Base-by-base conservation (phyloP, 1,140 invertebrate species). In the Himalopsyche phryganea region DNA sequence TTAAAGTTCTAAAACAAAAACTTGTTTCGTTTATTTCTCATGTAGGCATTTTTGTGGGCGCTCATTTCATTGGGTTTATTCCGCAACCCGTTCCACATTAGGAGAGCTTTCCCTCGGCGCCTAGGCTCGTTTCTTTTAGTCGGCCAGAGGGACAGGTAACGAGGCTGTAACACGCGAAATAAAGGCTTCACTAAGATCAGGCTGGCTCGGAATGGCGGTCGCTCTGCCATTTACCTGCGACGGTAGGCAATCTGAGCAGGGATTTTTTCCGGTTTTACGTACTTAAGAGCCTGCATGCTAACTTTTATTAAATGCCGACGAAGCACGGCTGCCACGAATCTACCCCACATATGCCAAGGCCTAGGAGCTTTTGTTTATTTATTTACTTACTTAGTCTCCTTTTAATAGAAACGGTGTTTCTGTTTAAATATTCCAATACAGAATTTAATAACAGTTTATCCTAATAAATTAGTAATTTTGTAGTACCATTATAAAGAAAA, bases 101-200 rank as follows among this genome's bases (percentile, higher is more conserved):
- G 50, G 41, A 41, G 50, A 41, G 41, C 38, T 28, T 40, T 53
- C 42, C 50, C 53, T 23, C 45, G 53, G 28, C 53, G 35, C 33
- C 51, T 10, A 17, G 42, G 48, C 48, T 36, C 47, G 38, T 56
- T 56, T 61, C 53, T 56, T 61, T 61, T 61, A 56, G 47, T 56
- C 50, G 46, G 54, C 46, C 36, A 36, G 33, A 50, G 38, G 54
- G 60, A 15, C 54, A 53, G 50, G 50, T 61, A 61, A 61, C 60
- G 60, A 58, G 44, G 54, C 54, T 45, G 54, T 61, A 57, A 61
- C 60, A 61, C 54, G 60, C 54, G 38, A 61, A 61, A 61, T 61
- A 53, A 61, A 58, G 50, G 54, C 50, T 40, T 56, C 45, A 28
- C 23, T 40, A 49, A 54, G 58, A 55, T 28, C 15, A 53, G 15